phyloP scores from a whole-genome alignment of 2,113 vertebrate species.

The Herpailurus yagouaroundi region DNA sequence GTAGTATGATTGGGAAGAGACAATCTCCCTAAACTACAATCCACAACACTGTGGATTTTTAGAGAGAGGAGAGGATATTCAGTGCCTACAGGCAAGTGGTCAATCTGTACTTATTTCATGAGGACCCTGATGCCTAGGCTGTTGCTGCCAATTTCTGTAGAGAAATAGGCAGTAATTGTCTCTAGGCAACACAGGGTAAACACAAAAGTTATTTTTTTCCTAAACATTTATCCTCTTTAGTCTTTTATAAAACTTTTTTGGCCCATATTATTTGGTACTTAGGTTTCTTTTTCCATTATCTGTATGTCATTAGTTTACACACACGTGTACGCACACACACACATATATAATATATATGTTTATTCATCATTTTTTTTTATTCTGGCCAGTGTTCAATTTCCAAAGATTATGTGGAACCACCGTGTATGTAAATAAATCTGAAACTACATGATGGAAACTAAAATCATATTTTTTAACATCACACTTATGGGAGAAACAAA shows the following conservation, averaged over 20 bases:
- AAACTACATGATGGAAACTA: constrained; percentile 37
- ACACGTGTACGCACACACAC: background rate
- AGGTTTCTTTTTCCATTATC: background rate
- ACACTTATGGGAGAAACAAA: constrained; percentile 49
- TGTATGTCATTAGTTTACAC: background rate
- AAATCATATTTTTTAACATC: constrained; percentile 49
- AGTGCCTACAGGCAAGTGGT: background rate
- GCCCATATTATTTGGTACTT: background rate
- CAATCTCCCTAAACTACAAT: background rate
- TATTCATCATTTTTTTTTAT: background rate
- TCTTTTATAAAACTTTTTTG: background rate
- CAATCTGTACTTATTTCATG: background rate
- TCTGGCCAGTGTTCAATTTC: background rate
- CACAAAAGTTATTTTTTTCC: background rate
- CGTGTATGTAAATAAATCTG: constrained; percentile 14
- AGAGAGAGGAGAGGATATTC: background rate
- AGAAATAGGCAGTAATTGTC: background rate
- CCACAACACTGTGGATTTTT: background rate
- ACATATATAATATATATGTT: background rate
- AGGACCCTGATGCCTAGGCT: background rate
- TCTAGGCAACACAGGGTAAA: background rate
- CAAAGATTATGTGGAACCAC: constrained; percentile 21
- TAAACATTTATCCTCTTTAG: background rate
- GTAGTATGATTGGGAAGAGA: background rate
- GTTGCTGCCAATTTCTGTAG: background rate